These are phyloP conservation scores for Cotesia vestalis DNA, from an alignment of 1,140 invertebrate genomes.

Conservation along the genomic window DNA sequence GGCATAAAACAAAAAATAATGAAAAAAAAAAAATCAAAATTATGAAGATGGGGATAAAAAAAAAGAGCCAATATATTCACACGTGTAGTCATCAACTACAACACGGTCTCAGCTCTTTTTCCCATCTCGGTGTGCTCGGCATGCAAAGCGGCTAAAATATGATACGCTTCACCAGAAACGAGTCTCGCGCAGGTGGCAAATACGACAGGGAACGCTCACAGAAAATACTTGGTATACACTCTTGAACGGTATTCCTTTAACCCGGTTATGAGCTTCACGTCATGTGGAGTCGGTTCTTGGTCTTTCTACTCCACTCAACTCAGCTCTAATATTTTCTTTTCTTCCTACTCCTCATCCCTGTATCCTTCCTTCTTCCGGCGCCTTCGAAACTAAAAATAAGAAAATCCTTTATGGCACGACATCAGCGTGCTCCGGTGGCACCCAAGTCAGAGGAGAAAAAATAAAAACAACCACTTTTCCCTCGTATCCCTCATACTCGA, in stretches of 20 bases:
- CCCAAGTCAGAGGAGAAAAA: no score
- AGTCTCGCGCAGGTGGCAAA: slow-evolving; percentile 23
- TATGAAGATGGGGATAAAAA: no score
- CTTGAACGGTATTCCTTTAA: slow-evolving; percentile 13
- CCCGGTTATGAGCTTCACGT: slow-evolving; percentile 4
- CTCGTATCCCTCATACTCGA: no score
- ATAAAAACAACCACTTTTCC: no score
- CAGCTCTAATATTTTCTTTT: not conserved
- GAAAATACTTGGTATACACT: not conserved
- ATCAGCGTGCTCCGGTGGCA: no score
- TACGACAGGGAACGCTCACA: not conserved
- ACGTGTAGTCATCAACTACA: not conserved
- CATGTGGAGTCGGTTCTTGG: not conserved
- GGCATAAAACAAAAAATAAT: not conserved
- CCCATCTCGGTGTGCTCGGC: slow-evolving; percentile 6
- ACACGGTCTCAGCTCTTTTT: slow-evolving; percentile 1
- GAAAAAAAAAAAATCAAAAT: no score
- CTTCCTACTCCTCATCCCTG: not conserved
- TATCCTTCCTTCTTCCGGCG: not conserved
- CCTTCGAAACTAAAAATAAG: no score
- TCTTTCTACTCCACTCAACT: not conserved
- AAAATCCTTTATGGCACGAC: no score
- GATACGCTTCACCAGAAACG: slow-evolving; percentile 8
- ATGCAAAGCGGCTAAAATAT: slow-evolving; percentile 23
- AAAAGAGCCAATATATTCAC: no score